Evolutionary conservation across 2,113 vertebrate species (phyloP).

Genomic region (Lepus americanus): DNA sequence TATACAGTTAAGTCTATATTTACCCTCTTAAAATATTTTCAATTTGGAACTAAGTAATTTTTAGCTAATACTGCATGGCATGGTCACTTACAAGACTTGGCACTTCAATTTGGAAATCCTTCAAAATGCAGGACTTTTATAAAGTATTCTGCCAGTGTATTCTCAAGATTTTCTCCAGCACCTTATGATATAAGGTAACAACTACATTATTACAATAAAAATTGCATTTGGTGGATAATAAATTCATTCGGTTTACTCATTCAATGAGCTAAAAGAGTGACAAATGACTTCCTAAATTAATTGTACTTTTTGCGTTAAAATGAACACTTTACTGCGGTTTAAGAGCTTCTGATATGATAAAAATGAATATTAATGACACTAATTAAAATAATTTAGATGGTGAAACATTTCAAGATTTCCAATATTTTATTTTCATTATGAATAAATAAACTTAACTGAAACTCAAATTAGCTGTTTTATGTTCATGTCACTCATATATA

Average conservation of each 20-base stretch:
- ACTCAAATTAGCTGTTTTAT: constrained; percentile 48
- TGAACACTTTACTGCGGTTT: background rate
- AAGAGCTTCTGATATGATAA: constrained; percentile 4
- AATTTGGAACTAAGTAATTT: background rate
- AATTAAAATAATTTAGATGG: constrained; percentile 29
- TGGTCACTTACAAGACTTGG: background rate
- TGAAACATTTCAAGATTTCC: background rate
- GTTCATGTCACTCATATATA: background rate
- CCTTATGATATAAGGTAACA: background rate
- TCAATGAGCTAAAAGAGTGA: background rate
- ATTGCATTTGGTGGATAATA: background rate
- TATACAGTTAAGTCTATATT: background rate
- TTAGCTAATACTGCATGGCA: background rate
- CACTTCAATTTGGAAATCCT: constrained; percentile 39
- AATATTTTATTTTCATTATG: constrained; percentile 20
- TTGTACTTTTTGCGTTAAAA: constrained; percentile 36
- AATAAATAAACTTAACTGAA: constrained; percentile 32
- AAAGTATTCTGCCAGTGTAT: constrained; percentile 13
- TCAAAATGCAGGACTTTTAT: background rate
- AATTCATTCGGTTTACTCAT: constrained; percentile 17
- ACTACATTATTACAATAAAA: constrained; percentile 1
- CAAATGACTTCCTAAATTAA: constrained; percentile 53
- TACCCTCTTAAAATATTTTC: constrained; percentile 33
- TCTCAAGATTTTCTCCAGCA: constrained; percentile 1
- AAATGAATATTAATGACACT: background rate